phyloP scores from a whole-genome alignment of 2,797 vertebrate species.

The Micrastur ruficollis region DNA sequence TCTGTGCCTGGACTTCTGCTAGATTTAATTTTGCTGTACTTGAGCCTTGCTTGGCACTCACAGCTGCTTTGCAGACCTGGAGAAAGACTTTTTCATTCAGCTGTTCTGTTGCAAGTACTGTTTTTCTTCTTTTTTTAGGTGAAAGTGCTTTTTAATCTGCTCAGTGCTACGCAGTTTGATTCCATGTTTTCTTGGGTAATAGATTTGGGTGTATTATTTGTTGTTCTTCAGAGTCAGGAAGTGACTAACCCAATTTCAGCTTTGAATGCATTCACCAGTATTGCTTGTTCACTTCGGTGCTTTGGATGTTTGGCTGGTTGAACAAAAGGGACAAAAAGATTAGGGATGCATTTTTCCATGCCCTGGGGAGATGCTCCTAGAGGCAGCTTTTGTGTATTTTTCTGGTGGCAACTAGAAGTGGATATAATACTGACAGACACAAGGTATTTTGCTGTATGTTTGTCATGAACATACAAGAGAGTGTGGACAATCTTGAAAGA shows the following conservation, averaged over 20 bases:
- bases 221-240: not conserved
- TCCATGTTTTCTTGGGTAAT: not conserved
- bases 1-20: not conserved
- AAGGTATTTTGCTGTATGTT: not conserved
- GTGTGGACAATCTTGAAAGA: not conserved
- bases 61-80: not conserved
- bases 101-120: not conserved
- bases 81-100: not conserved
- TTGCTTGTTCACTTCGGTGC: not conserved
- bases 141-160: not conserved
- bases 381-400: not conserved
- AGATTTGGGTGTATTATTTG: not conserved
- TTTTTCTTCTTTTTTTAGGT: not conserved
- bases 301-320: not conserved
- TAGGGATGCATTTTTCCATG: not conserved
- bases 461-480: not conserved
- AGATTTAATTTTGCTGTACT: not conserved
- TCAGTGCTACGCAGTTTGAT: not conserved
- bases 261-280: not conserved
- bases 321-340: not conserved
- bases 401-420: not conserved
- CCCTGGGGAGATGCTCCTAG: not conserved
- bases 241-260: not conserved
- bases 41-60: not conserved
- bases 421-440: not conserved